Percentiles rank a stretch among this genome's conserved stretches.
phyloP scores from a whole-genome alignment of 1,140 invertebrate genomes.

The Pseudomyrmex concolor region DNA sequence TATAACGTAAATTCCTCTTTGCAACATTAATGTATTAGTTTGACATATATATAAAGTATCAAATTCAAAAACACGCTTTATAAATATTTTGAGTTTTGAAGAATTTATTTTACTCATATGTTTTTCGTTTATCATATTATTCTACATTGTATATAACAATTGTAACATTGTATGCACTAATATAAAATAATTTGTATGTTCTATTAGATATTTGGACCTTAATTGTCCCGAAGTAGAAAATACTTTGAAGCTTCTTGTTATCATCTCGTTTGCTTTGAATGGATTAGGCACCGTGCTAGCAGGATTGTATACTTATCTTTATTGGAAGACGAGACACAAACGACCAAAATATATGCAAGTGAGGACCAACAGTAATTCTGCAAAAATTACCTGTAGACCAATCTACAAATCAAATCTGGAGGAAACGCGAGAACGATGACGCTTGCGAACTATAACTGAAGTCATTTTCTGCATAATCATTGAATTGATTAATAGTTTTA shows the following conservation, averaged over 20 bases:
- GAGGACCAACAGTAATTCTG: conserved; percentile 77
- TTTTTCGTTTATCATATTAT: neutral
- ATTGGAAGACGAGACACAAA: conserved; percentile 82
- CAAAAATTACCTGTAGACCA: conserved; percentile 70
- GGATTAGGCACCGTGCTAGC: conserved; percentile 81
- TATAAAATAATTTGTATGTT: neutral
- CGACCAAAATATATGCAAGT: conserved; percentile 82
- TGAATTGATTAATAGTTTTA: neutral
- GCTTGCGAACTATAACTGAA: conserved; percentile 12
- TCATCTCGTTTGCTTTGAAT: conserved; percentile 83
- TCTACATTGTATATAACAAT: too few relatives aligned
- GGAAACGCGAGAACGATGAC: conserved; percentile 74
- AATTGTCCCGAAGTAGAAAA: conserved; percentile 85
- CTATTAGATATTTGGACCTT: conserved; percentile 81
- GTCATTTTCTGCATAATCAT: conserved; percentile 7
- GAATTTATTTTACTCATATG: neutral
- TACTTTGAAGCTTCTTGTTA: conserved; percentile 82
- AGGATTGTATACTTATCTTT: conserved; percentile 84
- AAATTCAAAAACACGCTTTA: too few relatives aligned
- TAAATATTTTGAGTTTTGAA: neutral
- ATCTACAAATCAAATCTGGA: conserved; percentile 76
- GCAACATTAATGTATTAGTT: too few relatives aligned
- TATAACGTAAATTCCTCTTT: neutral
- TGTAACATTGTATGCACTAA: neutral
- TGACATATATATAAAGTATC: too few relatives aligned